Evolutionary conservation across 1,140 invertebrate species (phyloP).

Genomic region (Drosophila orosa): DNA sequence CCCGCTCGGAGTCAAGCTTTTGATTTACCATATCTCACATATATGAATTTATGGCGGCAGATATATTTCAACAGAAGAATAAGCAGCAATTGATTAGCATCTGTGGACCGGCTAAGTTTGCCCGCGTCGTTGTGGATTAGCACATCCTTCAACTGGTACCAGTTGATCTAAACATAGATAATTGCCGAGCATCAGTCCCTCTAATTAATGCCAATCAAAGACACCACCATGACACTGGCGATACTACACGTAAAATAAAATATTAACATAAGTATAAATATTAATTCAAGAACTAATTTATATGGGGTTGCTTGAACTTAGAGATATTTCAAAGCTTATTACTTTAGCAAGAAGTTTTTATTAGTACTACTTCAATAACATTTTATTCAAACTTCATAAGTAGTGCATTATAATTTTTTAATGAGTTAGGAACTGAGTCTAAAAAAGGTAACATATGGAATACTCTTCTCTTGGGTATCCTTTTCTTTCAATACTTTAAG

Average conservation of each 20-base stretch:
- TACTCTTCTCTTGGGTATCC: neutral
- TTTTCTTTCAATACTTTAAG: neutral
- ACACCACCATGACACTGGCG: conserved; percentile 23
- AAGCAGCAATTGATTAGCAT: conserved; percentile 63
- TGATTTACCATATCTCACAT: conserved; percentile 19
- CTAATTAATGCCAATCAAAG: conserved; percentile 74
- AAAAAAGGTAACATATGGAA: neutral
- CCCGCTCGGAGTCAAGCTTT: conserved; percentile 11
- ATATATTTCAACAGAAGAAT: conserved; percentile 33
- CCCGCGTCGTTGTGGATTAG: conserved; percentile 58
- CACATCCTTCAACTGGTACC: conserved; percentile 79
- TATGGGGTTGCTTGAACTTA: neutral
- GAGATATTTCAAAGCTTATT: neutral
- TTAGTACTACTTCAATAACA: too few species aligned
- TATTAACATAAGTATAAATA: neutral
- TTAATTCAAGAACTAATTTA: too few species aligned
- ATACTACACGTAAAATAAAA: conserved; percentile 1
- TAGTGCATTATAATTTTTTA: neutral
- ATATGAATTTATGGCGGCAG: conserved; percentile 18
- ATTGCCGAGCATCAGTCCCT: conserved; percentile 54
- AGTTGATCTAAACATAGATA: conserved; percentile 64
- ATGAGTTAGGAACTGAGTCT: neutral
- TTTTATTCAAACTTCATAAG: neutral
- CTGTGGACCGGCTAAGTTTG: conserved; percentile 28
- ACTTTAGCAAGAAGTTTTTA: neutral